Conservation (phyloP, 2,888 invertebrate species). For the Zygothrica quintamaculata region DNA sequence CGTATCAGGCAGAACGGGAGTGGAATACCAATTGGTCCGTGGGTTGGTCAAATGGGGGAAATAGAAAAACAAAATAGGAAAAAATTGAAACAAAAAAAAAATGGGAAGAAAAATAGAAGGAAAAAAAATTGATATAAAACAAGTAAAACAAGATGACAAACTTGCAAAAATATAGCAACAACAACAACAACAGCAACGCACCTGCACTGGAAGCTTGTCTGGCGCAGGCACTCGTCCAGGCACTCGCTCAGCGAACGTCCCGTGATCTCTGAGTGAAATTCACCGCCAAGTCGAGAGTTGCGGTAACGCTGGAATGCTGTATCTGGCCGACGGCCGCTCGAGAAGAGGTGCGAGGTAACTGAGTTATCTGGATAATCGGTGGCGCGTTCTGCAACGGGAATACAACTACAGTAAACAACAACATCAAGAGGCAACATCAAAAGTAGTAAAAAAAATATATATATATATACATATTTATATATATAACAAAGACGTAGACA, state of each 20-base stretch:
- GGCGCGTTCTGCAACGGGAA: slow-evolving; percentile 89
- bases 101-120: neutral
- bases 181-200: slow-evolving; percentile 54
- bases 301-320: slow-evolving; percentile 93
- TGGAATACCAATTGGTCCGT: slow-evolving; percentile 14
- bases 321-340: slow-evolving; percentile 92
- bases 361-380: slow-evolving; percentile 95
- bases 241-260: slow-evolving; percentile 95
- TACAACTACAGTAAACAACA: slow-evolving; percentile 36
- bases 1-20: slow-evolving; percentile 16
- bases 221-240: slow-evolving; percentile 94
- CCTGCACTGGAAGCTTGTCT: slow-evolving; percentile 94
- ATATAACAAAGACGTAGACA: slow-evolving; percentile 41
- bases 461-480: slow-evolving; percentile 21
- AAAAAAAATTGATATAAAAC: slow-evolving; percentile 31
- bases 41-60: slow-evolving; percentile 33
- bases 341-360: slow-evolving; percentile 92
- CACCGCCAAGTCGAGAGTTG: slow-evolving; percentile 93
- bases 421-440: slow-evolving; percentile 13
- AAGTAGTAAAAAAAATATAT: neutral
- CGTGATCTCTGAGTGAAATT: slow-evolving; percentile 95
- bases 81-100: slow-evolving; percentile 14
- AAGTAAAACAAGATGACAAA: slow-evolving; percentile 31
- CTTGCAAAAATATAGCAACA: slow-evolving; percentile 11
- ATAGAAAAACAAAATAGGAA: slow-evolving; percentile 6